These are phyloP conservation scores for Aleiodes alternator DNA, from an alignment of 2,888 invertebrate species.

Conservation along the genomic window DNA sequence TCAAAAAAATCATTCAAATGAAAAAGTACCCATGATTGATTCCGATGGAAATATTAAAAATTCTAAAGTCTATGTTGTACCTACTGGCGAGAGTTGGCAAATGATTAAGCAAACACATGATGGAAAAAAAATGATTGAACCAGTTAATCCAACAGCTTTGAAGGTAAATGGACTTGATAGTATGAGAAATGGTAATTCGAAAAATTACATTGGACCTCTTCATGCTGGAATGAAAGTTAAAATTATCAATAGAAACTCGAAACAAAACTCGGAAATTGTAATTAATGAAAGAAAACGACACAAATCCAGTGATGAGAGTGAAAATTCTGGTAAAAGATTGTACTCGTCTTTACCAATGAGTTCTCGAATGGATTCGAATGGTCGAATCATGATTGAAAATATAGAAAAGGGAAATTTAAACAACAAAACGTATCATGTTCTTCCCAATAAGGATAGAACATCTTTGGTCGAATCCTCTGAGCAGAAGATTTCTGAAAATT, in stretches of 20 bases:
- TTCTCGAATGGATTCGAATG: neutral
- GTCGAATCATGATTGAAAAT: neutral
- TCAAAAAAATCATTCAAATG: neutral
- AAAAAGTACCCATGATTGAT: neutral
- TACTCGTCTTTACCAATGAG: neutral
- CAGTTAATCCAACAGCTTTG: neutral
- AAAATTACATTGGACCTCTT: neutral
- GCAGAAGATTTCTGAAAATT: neutral
- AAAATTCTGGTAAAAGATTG: neutral
- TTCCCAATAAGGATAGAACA: neutral
- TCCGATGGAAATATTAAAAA: neutral
- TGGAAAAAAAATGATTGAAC: neutral
- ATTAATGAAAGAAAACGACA: neutral
- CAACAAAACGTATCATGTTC: neutral
- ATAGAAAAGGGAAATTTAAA: neutral
- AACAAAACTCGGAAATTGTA: neutral
- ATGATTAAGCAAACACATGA: neutral
- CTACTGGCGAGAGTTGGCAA: neutral
- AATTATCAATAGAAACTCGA: neutral
- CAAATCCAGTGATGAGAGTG: neutral
- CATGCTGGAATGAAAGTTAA: conserved; percentile 19
- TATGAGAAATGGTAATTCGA: neutral
- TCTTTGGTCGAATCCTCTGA: neutral
- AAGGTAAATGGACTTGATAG: neutral
- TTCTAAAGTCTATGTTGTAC: neutral